Evolutionary conservation across 1,140 invertebrate species (phyloP), one percentile per base, ranked within the genome.

Genomic region (Oppia nitens): DNA sequence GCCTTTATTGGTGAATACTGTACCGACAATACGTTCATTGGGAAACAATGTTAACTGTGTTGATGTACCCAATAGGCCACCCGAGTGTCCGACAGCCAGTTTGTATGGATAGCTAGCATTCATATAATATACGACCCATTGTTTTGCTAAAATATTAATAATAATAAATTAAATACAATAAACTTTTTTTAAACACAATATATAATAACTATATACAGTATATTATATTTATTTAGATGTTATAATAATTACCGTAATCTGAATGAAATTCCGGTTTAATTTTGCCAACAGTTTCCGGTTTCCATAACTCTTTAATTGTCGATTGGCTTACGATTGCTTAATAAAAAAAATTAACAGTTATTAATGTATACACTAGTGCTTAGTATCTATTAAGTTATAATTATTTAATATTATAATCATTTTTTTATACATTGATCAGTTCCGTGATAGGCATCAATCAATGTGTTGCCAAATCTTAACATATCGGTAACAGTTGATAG

Each of bases 401-500:
- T 40, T 40, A 17, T 17, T 9, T 40, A 40, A 40, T 17, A 6
- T 9, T 17, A 40, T 17, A 17, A 6, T 40, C 6, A 40, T 9
- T 9, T 40, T n/a, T 9, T 17, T 40, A 9, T 6, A 40, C 32
- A 9, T 40, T 40, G 6, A 40, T 40, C 32, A 9, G 6, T 40
- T 40, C 53, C 53, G 9, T 54, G 47, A 25, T 54, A 54, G 6
- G 53, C n/a, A 4, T 50, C 28, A 6, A 57, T 9, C 45, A 57
- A 48, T 20, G 24, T 3, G n/a, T 57, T 20, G 1, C 55, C 53
- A 25, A 21, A 54, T 9, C 4, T 11, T n/a, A 54, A 26, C 23
- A 54, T 6, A 57, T 57, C 55, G 6, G n/a, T 6, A n/a, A 57
- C 55, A 9, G 49, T 57, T 20, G 51, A 57, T 11, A 57, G 6